These are phyloP conservation scores for Agrypnia vestita DNA, from an alignment of 1,140 invertebrate species.

Conservation along the genomic window DNA sequence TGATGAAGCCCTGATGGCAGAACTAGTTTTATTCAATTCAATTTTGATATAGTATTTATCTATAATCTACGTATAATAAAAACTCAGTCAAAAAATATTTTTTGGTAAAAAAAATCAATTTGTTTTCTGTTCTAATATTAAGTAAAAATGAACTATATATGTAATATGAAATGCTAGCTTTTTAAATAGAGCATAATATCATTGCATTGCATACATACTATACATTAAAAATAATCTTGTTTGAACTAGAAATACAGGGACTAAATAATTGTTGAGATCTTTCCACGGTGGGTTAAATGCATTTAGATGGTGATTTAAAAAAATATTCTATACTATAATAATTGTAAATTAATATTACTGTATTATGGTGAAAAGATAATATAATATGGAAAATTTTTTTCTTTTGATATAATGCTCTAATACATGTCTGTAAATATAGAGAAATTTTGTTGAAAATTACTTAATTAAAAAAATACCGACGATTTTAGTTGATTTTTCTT, in stretches of 20 bases:
- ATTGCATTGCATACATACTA: conserved; percentile 25
- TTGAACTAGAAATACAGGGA: neutral
- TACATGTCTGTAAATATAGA: too few species aligned
- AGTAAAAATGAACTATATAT: neutral
- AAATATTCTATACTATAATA: neutral
- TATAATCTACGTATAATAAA: conserved; percentile 54
- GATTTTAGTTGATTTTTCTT: too few species aligned
- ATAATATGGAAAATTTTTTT: too few species aligned
- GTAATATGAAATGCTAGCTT: conserved; percentile 9
- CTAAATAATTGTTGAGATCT: conserved; percentile 40
- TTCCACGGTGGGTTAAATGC: conserved; percentile 36
- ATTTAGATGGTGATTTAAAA: neutral
- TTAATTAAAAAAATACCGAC: too few species aligned
- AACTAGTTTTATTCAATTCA: conserved; percentile 50
- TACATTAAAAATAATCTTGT: conserved; percentile 4
- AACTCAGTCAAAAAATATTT: conserved; percentile 62
- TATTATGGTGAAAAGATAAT: neutral
- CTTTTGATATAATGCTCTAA: too few species aligned
- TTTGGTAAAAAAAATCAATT: conserved; percentile 56
- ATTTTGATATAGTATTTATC: conserved; percentile 41
- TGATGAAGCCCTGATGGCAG: conserved; percentile 35
- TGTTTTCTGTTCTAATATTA: conserved; percentile 1
- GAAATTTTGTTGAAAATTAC: too few species aligned
- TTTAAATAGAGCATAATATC: conserved; percentile 1
- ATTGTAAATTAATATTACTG: too few species aligned